A percentile compares a stretch with the other conserved stretches of the same genome.
phyloP scores from a whole-genome alignment of 2,888 invertebrate genomes.

The Eupithecia tripunctaria region DNA sequence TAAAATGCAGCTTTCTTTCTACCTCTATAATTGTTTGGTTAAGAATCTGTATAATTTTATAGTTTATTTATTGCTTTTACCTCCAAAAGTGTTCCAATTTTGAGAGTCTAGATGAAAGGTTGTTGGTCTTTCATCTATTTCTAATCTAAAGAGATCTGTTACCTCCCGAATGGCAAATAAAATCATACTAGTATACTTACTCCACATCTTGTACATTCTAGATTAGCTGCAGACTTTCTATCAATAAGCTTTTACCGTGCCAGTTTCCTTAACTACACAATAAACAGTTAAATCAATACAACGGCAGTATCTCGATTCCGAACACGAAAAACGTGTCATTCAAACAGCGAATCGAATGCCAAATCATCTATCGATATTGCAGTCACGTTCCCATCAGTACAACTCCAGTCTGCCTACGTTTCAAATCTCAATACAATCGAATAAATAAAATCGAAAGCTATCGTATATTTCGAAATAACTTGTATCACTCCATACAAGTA shows the following conservation, averaged over 20 bases:
- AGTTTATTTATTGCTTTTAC: neutral
- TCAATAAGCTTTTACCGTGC: constrained; percentile 20
- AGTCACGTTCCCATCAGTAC: constrained; percentile 65
- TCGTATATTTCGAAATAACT: constrained; percentile 18
- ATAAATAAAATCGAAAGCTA: constrained; percentile 37
- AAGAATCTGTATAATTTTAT: too few species aligned
- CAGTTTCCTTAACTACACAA: constrained; percentile 40
- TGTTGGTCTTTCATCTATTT: too few species aligned
- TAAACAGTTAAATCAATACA: constrained; percentile 49
- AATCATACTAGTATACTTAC: neutral
- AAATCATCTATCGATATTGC: constrained; percentile 63
- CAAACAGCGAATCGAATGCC: constrained; percentile 52
- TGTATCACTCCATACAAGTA: neutral
- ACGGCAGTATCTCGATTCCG: constrained; percentile 53
- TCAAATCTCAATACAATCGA: constrained; percentile 36
- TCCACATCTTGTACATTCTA: constrained; percentile 7
- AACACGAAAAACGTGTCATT: constrained; percentile 64
- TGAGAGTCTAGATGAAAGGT: too few species aligned
- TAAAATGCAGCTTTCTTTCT: neutral
- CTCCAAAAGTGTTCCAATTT: neutral
- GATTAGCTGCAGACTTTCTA: constrained; percentile 23
- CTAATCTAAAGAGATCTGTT: neutral
- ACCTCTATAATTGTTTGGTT: too few species aligned
- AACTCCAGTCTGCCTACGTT: constrained; percentile 47
- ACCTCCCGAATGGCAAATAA: neutral